Conservation (phyloP, 2,113 vertebrate genomes). For the Phyllostomus discolor region DNA sequence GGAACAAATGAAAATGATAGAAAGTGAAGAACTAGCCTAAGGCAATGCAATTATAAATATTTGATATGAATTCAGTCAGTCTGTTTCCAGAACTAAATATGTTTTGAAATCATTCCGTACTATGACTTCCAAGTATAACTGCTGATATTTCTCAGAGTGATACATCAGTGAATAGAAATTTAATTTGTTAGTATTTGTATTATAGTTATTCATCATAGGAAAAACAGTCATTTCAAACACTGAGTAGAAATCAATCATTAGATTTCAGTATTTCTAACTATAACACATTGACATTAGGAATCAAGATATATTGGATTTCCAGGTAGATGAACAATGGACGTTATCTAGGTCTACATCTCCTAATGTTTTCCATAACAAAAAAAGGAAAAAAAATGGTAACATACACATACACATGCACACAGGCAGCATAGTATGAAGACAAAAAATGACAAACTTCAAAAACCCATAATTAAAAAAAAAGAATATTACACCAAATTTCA, state of each 20-base stretch:
- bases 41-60: background rate
- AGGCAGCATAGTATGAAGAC: background rate
- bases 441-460: background rate
- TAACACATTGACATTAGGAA: background rate
- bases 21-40: constrained; percentile 19
- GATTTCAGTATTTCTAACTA: background rate
- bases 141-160: background rate
- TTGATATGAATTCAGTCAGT: background rate
- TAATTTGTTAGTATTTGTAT: background rate
- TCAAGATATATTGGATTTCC: background rate
- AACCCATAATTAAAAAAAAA: background rate
- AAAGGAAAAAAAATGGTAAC: background rate
- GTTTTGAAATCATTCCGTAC: background rate
- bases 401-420: background rate
- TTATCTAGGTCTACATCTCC: background rate
- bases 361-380: background rate
- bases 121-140: background rate
- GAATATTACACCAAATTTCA: background rate
- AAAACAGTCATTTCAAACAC: background rate
- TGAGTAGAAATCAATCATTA: background rate
- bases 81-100: background rate
- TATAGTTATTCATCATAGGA: background rate
- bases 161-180: background rate
- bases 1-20: background rate
- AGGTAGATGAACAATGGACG: background rate